Conservation (phyloP, 2,113 vertebrate species). For the Alosa alosa region DNA sequence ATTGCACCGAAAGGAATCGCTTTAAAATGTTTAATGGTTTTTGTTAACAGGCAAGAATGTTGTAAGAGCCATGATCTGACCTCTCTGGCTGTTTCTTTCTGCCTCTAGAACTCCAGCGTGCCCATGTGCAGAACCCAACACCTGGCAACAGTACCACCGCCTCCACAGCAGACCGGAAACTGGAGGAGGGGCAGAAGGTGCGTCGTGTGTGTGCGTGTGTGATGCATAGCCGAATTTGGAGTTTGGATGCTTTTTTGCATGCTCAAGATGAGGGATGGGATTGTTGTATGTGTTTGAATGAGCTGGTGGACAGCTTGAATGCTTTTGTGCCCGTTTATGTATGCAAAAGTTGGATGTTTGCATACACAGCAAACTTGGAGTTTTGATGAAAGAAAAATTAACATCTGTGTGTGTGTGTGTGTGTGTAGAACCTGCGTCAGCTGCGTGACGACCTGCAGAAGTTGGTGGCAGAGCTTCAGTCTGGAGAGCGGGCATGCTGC, state of each 20-base stretch:
- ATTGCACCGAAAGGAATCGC: too few relatives aligned
- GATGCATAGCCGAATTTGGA: neutral
- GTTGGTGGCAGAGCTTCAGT: conserved; percentile 79
- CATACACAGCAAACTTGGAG: too few relatives aligned
- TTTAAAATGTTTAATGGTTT: too few relatives aligned
- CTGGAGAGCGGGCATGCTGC: conserved; percentile 89
- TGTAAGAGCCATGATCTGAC: neutral
- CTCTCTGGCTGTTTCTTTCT: neutral
- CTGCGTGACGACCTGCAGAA: conserved; percentile 80
- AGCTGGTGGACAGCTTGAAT: too few relatives aligned
- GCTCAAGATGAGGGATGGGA: too few relatives aligned
- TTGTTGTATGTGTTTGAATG: too few relatives aligned
- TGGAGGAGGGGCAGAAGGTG: conserved; percentile 90
- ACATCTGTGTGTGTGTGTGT: neutral
- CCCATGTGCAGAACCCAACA: conserved; percentile 74
- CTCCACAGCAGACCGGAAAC: conserved; percentile 81
- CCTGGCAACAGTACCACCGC: conserved; percentile 72
- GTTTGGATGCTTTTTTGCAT: too few relatives aligned
- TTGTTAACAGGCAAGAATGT: too few relatives aligned
- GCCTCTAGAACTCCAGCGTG: conserved; percentile 76
- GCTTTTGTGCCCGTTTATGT: too few relatives aligned
- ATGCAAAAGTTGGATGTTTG: too few relatives aligned
- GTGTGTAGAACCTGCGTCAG: conserved; percentile 79
- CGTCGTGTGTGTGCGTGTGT: conserved; percentile 28
- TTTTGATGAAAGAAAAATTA: too few relatives aligned